Conservation (phyloP, 1,140 invertebrate species). For the Paraescarpia echinospica region DNA sequence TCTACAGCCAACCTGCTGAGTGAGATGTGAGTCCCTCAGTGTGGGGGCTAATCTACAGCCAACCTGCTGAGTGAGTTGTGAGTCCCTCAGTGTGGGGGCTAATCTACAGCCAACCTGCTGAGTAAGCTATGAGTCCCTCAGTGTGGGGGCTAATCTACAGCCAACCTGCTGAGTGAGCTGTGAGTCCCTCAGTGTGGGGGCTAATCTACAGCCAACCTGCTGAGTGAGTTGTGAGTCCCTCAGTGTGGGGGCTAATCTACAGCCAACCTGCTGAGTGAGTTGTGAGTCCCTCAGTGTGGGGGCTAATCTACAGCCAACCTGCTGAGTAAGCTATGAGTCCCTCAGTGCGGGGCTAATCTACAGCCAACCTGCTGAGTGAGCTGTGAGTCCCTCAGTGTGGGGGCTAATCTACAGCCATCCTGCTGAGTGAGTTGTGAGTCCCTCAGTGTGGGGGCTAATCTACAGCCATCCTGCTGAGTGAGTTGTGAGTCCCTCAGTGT, state of each 20-base stretch:
- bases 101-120: slow-evolving; percentile 58
- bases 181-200: slow-evolving; percentile 63
- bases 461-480: slow-evolving; percentile 52
- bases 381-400: slow-evolving; percentile 62
- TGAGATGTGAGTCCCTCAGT: slow-evolving; percentile 61
- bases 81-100: slow-evolving; percentile 63
- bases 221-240: slow-evolving; percentile 60
- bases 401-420: slow-evolving; percentile 51
- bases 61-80: slow-evolving; percentile 57
- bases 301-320: slow-evolving; percentile 55
- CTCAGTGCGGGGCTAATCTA: slow-evolving; percentile 63
- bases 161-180: slow-evolving; percentile 57
- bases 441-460: slow-evolving; percentile 62
- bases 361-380: slow-evolving; percentile 57
- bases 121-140: slow-evolving; percentile 61
- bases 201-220: slow-evolving; percentile 56
- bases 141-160: slow-evolving; percentile 61
- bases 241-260: slow-evolving; percentile 63
- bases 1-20: slow-evolving; percentile 53
- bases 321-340: slow-evolving; percentile 60
- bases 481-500: slow-evolving; percentile 64
- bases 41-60: slow-evolving; percentile 61
- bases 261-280: slow-evolving; percentile 57
- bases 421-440: slow-evolving; percentile 62
- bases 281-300: slow-evolving; percentile 63